Conservation (phyloP, 2,888 invertebrate species). For the Dermolepida albohirtum region DNA sequence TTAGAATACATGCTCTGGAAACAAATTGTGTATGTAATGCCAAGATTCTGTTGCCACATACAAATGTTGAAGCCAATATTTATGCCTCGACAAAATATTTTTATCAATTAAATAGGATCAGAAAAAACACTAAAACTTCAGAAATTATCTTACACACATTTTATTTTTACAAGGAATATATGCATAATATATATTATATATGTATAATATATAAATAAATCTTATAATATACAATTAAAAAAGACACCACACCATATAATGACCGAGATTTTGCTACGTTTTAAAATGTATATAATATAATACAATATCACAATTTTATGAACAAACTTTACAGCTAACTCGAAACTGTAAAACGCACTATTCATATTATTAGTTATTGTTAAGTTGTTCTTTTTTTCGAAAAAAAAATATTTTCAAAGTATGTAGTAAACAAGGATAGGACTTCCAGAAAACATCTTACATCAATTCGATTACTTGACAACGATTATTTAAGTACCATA, state of each 20-base stretch:
- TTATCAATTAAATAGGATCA: no score
- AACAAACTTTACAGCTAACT: conserved; percentile 38
- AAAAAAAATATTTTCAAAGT: neutral
- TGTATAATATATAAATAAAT: conserved; percentile 27
- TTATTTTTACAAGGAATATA: conserved; percentile 35
- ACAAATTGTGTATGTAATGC: no score
- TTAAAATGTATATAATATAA: conserved; percentile 18
- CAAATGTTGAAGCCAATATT: no score
- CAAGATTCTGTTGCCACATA: no score
- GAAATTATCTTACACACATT: conserved; percentile 8
- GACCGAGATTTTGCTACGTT: conserved; percentile 17
- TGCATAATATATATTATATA: neutral
- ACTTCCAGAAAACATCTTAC: neutral
- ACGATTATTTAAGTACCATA: conserved; percentile 17
- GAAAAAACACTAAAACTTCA: no score
- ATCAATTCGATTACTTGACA: conserved; percentile 18
- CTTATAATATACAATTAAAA: conserved; percentile 37
- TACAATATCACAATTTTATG: conserved; percentile 41
- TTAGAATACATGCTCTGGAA: no score
- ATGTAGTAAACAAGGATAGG: neutral
- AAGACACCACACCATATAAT: conserved; percentile 37
- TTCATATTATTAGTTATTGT: conserved; percentile 5
- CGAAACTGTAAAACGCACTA: conserved; percentile 19
- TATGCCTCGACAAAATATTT: no score
- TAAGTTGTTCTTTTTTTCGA: neutral